phyloP scores from a whole-genome alignment of 2,888 invertebrate species.

The Halocaridina rubra region DNA sequence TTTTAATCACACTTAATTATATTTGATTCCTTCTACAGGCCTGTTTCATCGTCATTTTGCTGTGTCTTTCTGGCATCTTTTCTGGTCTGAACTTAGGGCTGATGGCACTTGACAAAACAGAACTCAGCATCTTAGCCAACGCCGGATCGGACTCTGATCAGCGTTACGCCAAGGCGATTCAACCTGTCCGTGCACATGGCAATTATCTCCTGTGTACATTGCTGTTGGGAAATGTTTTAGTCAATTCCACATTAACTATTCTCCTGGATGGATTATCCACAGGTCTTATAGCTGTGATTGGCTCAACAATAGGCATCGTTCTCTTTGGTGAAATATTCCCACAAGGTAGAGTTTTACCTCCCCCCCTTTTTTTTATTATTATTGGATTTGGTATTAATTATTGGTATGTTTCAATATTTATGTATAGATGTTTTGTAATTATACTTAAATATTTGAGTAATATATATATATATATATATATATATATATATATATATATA shows the following conservation, averaged over 20 bases:
- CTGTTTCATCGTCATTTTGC: conserved; percentile 71
- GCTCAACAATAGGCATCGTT: conserved; percentile 93
- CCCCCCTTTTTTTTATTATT: no score
- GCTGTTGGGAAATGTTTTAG: conserved; percentile 86
- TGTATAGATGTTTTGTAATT: no score
- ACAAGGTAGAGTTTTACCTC: no score
- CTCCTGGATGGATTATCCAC: conserved; percentile 93
- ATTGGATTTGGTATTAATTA: no score
- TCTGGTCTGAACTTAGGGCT: conserved; percentile 95
- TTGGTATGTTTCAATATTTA: no score
- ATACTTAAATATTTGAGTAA: no score
- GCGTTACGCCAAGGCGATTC: conserved; percentile 73
- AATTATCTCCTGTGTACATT: conserved; percentile 86
- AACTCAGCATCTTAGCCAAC: conserved; percentile 92
- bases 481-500: no score
- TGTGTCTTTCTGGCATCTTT: conserved; percentile 92
- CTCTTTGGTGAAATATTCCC: conserved; percentile 98
- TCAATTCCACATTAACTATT: conserved; percentile 97
- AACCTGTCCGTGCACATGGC: conserved; percentile 86
- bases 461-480: no score
- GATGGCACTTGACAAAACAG: conserved; percentile 96
- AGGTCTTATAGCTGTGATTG: conserved; percentile 88
- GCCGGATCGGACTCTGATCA: conserved; percentile 81
- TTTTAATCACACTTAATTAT: no score
- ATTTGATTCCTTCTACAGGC: no score